Evolutionary conservation across 2,888 invertebrate genomes (phyloP).

Genomic region (Calameuta idolon): DNA sequence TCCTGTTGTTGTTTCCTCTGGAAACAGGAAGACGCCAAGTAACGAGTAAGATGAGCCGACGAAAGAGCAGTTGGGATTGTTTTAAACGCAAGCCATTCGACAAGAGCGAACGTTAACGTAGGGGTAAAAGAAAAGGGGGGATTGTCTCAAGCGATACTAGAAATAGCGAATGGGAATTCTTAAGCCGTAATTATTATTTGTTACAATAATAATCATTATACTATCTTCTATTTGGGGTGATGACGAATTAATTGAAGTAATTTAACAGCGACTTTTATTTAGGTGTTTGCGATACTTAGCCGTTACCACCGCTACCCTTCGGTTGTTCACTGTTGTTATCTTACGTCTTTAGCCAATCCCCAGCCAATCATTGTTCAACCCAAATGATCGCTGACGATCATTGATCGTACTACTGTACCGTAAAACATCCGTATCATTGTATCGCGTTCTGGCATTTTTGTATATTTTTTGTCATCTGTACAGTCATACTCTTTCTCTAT

Average conservation of each 20-base stretch:
- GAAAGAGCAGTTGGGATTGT: not conserved
- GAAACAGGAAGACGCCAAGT: not conserved
- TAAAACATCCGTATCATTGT: not conserved
- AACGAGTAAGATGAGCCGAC: not conserved
- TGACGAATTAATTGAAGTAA: not conserved
- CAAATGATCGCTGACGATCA: not conserved
- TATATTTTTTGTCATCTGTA: not conserved
- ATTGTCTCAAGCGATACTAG: not conserved
- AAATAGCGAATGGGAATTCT: not conserved
- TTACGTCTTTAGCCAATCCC: not conserved
- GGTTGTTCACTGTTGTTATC: not conserved
- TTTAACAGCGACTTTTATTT: not conserved
- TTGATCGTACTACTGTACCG: not conserved
- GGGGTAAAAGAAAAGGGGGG: not conserved
- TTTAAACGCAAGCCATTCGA: not conserved
- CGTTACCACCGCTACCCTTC: not conserved
- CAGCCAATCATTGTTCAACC: not conserved
- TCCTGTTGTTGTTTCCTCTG: not conserved
- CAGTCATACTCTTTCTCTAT: not conserved
- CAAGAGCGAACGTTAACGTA: not conserved
- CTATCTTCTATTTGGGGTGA: not conserved
- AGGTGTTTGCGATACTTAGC: not conserved
- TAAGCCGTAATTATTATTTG: not conserved
- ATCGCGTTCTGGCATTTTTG: not conserved
- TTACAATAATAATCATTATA: not conserved